A percentile compares a stretch with the other conserved stretches of the same genome.
phyloP scores from a whole-genome alignment of 2,113 vertebrate genomes.

The human region GRCh38 chr7:101389001-101389500 shows the following conservation, averaged over 20 bases:
- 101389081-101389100: slow-evolving; percentile 76
- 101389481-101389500: too few species aligned
- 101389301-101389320: background rate
- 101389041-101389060: background rate
- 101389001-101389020: slow-evolving; percentile 82
- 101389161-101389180: background rate
- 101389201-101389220: background rate
- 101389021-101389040: slow-evolving; percentile 61
- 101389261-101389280: background rate
- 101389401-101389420: too few species aligned
- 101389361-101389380: too few species aligned
- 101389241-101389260: background rate
- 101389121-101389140: background rate
- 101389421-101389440: too few species aligned
- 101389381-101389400: too few species aligned
- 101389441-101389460: too few species aligned
- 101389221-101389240: background rate
- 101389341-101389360: background rate
- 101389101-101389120: slow-evolving; percentile 46
- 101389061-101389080: slow-evolving; percentile 80
- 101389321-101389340: background rate
- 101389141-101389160: background rate
- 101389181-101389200: background rate
- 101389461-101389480: too few species aligned
- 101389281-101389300: background rate